Conservation (phyloP, 2,113 vertebrate species). For the Leiothrix lutea region DNA sequence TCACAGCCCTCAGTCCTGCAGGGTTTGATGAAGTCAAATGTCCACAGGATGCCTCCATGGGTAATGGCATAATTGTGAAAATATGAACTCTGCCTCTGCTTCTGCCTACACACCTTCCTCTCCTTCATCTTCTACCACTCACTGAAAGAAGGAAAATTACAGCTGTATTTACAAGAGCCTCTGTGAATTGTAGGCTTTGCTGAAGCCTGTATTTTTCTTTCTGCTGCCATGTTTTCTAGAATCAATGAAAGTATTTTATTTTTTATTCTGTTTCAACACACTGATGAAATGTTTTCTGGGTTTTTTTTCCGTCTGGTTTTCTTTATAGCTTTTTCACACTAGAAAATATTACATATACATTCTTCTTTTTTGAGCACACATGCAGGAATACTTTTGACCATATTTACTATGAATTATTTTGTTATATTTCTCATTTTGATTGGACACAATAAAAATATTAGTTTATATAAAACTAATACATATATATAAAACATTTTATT, state of each 20-base stretch:
- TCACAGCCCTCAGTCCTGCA: not conserved
- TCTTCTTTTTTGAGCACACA: not conserved
- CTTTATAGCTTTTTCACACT: not conserved
- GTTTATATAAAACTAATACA: not conserved
- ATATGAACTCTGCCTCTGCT: not conserved
- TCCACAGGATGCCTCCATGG: not conserved
- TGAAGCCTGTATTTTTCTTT: conserved; percentile 6
- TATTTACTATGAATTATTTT: not conserved
- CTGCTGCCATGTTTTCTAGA: not conserved
- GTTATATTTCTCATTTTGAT: not conserved
- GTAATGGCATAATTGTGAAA: not conserved
- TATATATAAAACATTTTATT: not conserved
- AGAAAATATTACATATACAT: not conserved
- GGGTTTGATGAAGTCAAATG: not conserved
- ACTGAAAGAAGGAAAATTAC: not conserved
- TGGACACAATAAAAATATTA: not conserved
- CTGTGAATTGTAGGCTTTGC: not conserved
- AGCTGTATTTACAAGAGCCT: not conserved
- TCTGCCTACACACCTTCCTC: not conserved
- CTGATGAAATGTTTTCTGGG: not conserved
- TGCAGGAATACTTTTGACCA: not conserved
- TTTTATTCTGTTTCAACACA: not conserved
- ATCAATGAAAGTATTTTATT: not conserved
- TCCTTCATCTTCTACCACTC: not conserved
- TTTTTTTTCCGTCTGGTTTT: not conserved